Conservation (phyloP, 2,113 vertebrate species). For the Passer montanus region DNA sequence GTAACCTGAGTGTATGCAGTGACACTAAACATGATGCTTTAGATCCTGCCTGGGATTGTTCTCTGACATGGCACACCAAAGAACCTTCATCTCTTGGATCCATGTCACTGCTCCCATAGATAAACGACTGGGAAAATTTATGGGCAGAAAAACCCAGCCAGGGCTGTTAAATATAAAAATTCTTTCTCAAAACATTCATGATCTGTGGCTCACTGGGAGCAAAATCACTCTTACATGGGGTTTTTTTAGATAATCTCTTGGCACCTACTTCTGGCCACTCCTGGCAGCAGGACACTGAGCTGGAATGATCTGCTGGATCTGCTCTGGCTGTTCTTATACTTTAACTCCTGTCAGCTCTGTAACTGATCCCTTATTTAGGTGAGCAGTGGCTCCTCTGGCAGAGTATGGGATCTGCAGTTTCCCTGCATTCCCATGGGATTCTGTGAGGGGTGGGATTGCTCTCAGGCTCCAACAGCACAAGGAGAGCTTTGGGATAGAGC, state of each 20-base stretch:
- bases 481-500: not conserved
- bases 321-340: not conserved
- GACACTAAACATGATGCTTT: not conserved
- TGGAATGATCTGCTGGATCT: not conserved
- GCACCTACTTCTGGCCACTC: not conserved
- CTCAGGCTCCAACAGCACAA: not conserved
- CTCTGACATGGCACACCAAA: not conserved
- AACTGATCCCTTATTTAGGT: not conserved
- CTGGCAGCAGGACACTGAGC: not conserved
- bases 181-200: not conserved
- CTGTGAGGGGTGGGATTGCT: not conserved
- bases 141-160: not conserved
- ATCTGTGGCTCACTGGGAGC: not conserved
- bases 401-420: not conserved
- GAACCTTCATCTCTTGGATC: not conserved
- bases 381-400: not conserved
- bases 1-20: not conserved
- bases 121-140: not conserved
- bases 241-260: not conserved
- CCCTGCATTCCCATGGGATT: fast-evolving
- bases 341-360: not conserved
- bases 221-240: not conserved
- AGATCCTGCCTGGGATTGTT: not conserved
- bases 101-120: not conserved
- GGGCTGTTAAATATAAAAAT: not conserved